phyloP scores from a whole-genome alignment of 1,140 invertebrate species.

The Bombyx mandarina region DNA sequence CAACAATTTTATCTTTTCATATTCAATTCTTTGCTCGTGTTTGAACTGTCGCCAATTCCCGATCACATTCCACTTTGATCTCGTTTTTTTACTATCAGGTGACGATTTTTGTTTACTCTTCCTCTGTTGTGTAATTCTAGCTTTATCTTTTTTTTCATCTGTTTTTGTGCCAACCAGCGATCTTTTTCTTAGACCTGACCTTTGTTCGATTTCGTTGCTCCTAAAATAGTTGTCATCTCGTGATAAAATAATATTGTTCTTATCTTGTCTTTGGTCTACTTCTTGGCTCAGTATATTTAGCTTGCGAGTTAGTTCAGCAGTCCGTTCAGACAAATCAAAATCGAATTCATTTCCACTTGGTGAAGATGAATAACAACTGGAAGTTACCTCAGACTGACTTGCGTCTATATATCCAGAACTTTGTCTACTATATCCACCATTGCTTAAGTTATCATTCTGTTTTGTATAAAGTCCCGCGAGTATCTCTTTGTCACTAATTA shows the following conservation, averaged over 20 bases:
- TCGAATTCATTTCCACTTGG: constrained; percentile 69
- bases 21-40: constrained; percentile 72
- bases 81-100: constrained; percentile 24
- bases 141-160: constrained; percentile 16
- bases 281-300: constrained; percentile 51
- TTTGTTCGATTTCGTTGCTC: constrained; percentile 23
- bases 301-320: constrained; percentile 60
- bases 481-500: constrained; percentile 69
- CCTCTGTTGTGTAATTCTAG: no score
- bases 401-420: constrained; percentile 66
- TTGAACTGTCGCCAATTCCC: constrained; percentile 74
- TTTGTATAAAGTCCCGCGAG: constrained; percentile 63
- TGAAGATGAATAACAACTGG: constrained; percentile 65
- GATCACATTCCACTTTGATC: constrained; percentile 42
- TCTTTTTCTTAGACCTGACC: constrained; percentile 43
- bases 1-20: constrained; percentile 68
- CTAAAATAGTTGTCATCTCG: constrained; percentile 12
- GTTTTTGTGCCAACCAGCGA: constrained; percentile 25
- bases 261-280: constrained; percentile 37
- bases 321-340: constrained; percentile 62
- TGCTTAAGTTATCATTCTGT: constrained; percentile 29
- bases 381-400: constrained; percentile 68
- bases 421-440: constrained; percentile 40
- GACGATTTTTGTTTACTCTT: constrained; percentile 9
- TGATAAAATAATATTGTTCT: constrained; percentile 27